Percentiles rank a stretch among this genome's conserved stretches.
Conservation (phyloP, 92 coral and sea anemone genomes). For the Muricea muricata region DNA sequence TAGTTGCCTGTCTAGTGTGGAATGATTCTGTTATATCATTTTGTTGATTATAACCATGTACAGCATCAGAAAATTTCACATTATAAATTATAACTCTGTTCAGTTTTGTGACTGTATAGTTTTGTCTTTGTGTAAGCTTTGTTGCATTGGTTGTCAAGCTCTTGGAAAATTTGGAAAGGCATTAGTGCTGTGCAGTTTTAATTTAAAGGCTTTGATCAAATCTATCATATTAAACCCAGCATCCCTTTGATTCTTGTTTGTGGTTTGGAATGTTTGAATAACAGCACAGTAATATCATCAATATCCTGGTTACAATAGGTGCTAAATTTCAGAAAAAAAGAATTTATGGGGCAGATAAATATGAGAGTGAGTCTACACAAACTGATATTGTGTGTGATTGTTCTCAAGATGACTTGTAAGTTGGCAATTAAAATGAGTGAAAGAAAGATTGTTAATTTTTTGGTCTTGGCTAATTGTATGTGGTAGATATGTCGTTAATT, state of each 20-base stretch:
- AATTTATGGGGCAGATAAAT: too few relatives aligned
- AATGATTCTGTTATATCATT: not conserved
- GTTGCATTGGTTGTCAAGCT: not conserved
- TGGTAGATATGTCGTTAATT: not conserved
- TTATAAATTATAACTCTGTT: not conserved
- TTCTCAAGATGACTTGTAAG: not conserved
- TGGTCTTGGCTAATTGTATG: constrained; percentile 4
- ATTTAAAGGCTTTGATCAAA: not conserved
- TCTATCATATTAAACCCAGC: not conserved
- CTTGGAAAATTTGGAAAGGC: not conserved
- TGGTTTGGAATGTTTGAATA: constrained; percentile 9
- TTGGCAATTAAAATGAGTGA: not conserved
- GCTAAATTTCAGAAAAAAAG: too few relatives aligned
- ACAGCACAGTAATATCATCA: not conserved
- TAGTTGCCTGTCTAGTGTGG: not conserved
- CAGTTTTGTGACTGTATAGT: not conserved
- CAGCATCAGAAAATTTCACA: constrained; percentile 29
- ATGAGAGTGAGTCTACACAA: too few relatives aligned
- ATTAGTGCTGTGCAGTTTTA: not conserved
- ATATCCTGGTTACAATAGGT: not conserved
- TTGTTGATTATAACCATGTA: constrained; percentile 13
- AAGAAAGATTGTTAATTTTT: not conserved
- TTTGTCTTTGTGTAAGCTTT: not conserved
- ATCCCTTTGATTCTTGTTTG: not conserved
- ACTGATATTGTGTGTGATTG: not conserved